Base-by-base conservation (phyloP, 2,888 invertebrate species). In the Venustoraphidia nigricollis region DNA sequence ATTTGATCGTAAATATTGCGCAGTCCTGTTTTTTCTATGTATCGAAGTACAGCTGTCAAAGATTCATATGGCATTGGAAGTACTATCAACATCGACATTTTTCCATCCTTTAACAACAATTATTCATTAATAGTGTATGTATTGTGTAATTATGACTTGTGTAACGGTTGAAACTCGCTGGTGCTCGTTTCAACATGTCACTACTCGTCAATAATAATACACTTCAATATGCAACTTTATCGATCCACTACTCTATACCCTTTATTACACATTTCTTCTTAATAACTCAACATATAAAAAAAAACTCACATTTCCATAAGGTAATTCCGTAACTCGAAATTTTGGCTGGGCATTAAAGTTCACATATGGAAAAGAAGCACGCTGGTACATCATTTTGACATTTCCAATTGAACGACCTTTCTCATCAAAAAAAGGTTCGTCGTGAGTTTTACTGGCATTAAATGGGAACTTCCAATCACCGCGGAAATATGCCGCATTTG, bases 371-470 rank as follows among this genome's bases (percentile, higher is more conserved):
- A 79, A 77, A 41, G 68, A 62, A 37, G 45, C 40, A 53, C 71
- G 69, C 54, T 78, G 77, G 52, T 72, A 73, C 87, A 90, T 89
- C 84, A 88, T 87, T 50, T 79, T 73, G 0, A 84, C 81, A 51
- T 68, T 62, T 0, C 77, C 76, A 10, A 71, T 58, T n/a, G 65
- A 58, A 8, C 62, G 58, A 40, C 70, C 72, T 17, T 70, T 62
- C 52, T 80, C 81, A 55, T 79, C 70, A 55, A 70, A 76, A 58
- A 83, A 83, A 0, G 70, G 63, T 53, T 77, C 76, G 2, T 60
- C 50, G 2, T 56, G 60, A 0, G 83, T 83, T 2, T 71, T 69
- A 0, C 72, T 62, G 45, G 56, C 59, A 56, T 83, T 79, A 56
- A 83, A 83, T 0, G 81, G 81, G 1, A 64, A 65, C n/a, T 70